Evolutionary conservation across 1,140 invertebrate species (phyloP), one percentile per base, ranked within the genome.

Genomic region (Danaus plexippus): DNA sequence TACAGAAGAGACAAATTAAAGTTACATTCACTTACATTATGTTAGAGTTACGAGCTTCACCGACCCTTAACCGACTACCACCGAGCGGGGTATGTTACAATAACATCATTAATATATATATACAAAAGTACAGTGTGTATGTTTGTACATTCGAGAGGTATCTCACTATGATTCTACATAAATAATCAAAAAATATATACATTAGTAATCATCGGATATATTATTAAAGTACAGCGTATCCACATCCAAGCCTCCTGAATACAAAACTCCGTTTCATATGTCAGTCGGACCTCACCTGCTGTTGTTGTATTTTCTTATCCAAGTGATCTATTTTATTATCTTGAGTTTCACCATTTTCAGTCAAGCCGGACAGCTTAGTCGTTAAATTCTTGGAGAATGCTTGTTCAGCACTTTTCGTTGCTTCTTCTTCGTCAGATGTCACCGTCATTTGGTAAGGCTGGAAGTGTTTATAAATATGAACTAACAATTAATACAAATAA

Each of bases 401-500:
- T 10, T 73, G 52, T 52, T 77, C 69, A 11, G 64, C 43, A 75
- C 93, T 91, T 69, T 92, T 92, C 0, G 88, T 88, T 32, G 91
- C 89, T 67, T 94, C 92, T 60, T 93, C 93, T 75, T 94, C 92
- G 57, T 93, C 92, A 42, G 91, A 92, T 18, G 90, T 91, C 9
- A 90, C 88, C 45, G 89, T 90, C 3, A 89, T 89, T 52, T 90
- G 89, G 62, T 86, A 91, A 0, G 90, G 83, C 83, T 86, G 71
- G 32, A 84, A 82, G 43, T 43, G 9, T 47, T 32, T n/a, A 51
- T 1, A 18, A 52, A 10, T 10, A 40, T 58, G 7, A 32, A 32
- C 22, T 32, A 8, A 32, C 22, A 32, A 32, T 32, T 32, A 32
- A 32, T 32, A 4, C 15, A 15, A 15, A 15, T 15, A 15, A 15